Evolutionary conservation across 2,888 invertebrate genomes (phyloP).

Genomic region (Troilus luridus): DNA sequence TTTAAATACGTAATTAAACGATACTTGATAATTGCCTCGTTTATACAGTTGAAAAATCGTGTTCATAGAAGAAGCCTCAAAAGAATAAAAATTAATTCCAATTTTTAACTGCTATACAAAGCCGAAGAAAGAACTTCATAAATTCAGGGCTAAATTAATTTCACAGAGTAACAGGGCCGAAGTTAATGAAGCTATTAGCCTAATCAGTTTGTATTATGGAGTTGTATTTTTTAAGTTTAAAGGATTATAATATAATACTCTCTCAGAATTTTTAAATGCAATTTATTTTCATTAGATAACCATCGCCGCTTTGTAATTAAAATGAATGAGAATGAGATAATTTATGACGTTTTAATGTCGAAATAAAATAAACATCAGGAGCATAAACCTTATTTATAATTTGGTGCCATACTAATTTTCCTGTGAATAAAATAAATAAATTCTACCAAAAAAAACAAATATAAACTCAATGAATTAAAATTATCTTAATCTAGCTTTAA

Average conservation of each 20-base stretch:
- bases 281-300: conserved; percentile 21
- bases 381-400: too few relatives aligned
- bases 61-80: not conserved
- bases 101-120: not conserved
- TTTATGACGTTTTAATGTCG: not conserved
- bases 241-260: not conserved
- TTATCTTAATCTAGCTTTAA: too few relatives aligned
- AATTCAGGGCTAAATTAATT: conserved; percentile 1
- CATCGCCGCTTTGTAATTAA: not conserved
- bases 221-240: not conserved
- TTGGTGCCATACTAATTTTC: too few relatives aligned
- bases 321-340: not conserved
- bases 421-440: too few relatives aligned
- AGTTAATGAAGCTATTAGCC: conserved; percentile 16
- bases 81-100: not conserved
- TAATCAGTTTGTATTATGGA: conserved; percentile 2
- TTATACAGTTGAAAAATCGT: not conserved
- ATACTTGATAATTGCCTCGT: not conserved
- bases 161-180: not conserved
- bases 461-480: too few relatives aligned
- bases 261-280: not conserved
- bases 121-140: not conserved
- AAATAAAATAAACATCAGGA: not conserved
- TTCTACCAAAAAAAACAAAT: too few relatives aligned
- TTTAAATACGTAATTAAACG: not conserved